A percentile compares a stretch with the other conserved stretches of the same genome.
Evolutionary conservation across 2,888 invertebrate genomes (phyloP).

Genomic region (Thysanoteuthis rhombus): DNA sequence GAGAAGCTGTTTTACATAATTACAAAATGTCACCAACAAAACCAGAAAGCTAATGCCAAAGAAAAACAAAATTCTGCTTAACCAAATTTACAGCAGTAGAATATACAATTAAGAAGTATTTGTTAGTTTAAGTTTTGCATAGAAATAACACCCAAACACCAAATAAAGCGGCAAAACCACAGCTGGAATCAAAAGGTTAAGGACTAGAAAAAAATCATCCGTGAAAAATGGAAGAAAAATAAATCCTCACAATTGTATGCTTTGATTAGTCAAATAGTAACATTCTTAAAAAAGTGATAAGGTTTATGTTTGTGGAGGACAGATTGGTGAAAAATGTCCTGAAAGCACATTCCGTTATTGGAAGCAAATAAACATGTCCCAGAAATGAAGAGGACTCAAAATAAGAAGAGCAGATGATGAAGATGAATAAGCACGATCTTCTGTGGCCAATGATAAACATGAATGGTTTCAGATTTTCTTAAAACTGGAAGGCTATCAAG

Average conservation of each 20-base stretch:
- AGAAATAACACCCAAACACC: neutral
- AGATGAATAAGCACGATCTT: neutral
- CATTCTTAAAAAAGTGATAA: too few relatives aligned
- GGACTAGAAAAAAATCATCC: neutral
- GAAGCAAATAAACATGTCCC: constrained; percentile 12
- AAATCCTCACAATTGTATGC: neutral
- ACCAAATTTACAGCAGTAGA: neutral
- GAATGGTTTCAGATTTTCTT: neutral
- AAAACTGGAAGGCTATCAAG: neutral
- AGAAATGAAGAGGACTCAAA: neutral
- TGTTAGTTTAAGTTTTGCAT: neutral
- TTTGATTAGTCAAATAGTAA: neutral
- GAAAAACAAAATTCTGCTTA: neutral
- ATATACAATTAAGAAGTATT: neutral
- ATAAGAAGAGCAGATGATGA: neutral
- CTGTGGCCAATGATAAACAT: neutral
- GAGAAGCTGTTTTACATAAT: too few relatives aligned
- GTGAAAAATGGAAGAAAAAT: neutral
- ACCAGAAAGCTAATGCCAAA: neutral
- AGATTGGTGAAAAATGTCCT: neutral
- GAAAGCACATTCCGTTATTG: neutral
- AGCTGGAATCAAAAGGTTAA: neutral
- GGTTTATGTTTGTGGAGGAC: neutral
- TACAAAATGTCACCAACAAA: too few relatives aligned
- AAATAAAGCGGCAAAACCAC: neutral